These are phyloP conservation scores for Ancistrus triradiatus DNA, from an alignment of 2,113 vertebrate species.

Conservation along the genomic window DNA sequence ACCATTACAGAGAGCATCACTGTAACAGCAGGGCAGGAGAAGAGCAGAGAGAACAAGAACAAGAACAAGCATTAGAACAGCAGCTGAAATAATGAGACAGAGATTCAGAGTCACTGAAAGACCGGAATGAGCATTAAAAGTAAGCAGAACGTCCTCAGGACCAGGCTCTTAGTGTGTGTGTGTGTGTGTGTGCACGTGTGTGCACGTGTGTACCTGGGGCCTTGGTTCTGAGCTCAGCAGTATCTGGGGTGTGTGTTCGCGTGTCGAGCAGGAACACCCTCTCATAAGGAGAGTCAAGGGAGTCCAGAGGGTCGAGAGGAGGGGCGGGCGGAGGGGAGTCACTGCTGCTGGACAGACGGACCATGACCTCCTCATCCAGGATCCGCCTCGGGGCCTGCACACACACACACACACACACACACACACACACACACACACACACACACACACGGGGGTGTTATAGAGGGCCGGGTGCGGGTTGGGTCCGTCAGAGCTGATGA, in stretches of 20 bases:
- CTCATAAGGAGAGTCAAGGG: slow-evolving; percentile 81
- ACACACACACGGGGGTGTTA: slow-evolving; percentile 2
- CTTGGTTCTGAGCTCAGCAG: slow-evolving; percentile 74
- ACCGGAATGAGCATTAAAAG: too few species aligned
- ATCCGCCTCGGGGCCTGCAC: slow-evolving; percentile 80
- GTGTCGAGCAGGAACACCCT: slow-evolving; percentile 83
- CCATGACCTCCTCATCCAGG: slow-evolving; percentile 82
- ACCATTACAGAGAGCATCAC: slow-evolving; percentile 34
- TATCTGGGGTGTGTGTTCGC: slow-evolving; percentile 74
- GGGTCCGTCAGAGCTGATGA: not conserved
- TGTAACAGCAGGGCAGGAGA: not conserved
- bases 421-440: slow-evolving; percentile 41
- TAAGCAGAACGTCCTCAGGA: too few species aligned
- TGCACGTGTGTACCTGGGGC: slow-evolving; percentile 65
- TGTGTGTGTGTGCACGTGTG: slow-evolving; percentile 7
- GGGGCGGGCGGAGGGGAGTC: slow-evolving; percentile 78
- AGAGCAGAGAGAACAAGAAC: not conserved
- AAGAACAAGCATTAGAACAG: not conserved
- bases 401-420: slow-evolving; percentile 9
- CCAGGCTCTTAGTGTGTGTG: too few species aligned
- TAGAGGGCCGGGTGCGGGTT: too few species aligned
- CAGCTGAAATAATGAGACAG: not conserved
- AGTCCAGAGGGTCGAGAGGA: slow-evolving; percentile 64
- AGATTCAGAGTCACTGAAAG: not conserved
- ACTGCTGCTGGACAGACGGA: slow-evolving; percentile 83